phyloP scores from a whole-genome alignment of 2,888 invertebrate genomes.

The Gryllus longicercus region DNA sequence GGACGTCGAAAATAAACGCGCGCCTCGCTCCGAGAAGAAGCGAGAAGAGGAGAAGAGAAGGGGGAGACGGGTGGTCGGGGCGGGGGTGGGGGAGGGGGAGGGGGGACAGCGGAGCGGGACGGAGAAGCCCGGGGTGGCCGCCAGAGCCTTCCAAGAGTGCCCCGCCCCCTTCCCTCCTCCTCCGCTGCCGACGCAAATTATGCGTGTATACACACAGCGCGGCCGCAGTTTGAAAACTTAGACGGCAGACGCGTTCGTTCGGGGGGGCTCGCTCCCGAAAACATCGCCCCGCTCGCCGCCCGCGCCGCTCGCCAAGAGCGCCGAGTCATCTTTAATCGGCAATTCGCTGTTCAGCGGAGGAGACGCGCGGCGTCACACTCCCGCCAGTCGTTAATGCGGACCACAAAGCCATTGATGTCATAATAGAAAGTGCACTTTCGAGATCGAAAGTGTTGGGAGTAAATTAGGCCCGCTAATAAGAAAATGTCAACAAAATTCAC shows the following conservation, averaged over 20 bases:
- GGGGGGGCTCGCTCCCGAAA: too few relatives aligned
- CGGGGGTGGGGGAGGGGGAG: neutral
- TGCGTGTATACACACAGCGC: neutral
- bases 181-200: neutral
- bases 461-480: too few relatives aligned
- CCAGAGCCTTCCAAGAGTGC: neutral
- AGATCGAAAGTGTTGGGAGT: too few relatives aligned
- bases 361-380: too few relatives aligned
- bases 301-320: too few relatives aligned
- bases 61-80: neutral
- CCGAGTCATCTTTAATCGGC: too few relatives aligned
- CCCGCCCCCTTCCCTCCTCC: constrained; percentile 5
- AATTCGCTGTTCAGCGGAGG: too few relatives aligned
- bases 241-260: neutral
- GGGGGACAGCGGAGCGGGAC: neutral
- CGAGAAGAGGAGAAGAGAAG: neutral
- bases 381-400: too few relatives aligned
- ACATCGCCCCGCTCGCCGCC: too few relatives aligned
- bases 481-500: too few relatives aligned
- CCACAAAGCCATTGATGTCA: too few relatives aligned
- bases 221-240: neutral
- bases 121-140: neutral
- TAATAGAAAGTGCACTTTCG: too few relatives aligned
- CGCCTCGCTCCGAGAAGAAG: neutral
- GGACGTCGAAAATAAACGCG: constrained; percentile 9